Percentiles rank a stretch among this genome's conserved stretches.
These are phyloP conservation scores for Corvus hawaiiensis DNA, from an alignment of 2,113 vertebrate species.

Conservation along the genomic window DNA sequence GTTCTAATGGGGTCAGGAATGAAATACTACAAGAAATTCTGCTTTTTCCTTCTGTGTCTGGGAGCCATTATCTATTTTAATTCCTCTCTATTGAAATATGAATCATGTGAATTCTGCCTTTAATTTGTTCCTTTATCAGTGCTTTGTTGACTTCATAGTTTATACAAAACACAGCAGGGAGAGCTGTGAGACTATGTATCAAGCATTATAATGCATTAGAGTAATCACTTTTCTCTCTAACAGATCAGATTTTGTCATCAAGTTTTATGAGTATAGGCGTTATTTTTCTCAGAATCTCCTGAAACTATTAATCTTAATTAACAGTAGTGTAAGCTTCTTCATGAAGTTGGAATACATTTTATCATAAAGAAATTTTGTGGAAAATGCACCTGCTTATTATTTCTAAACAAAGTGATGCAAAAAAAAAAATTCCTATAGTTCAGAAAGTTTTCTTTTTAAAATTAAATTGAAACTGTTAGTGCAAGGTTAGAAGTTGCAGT, in stretches of 20 bases:
- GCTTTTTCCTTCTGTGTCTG: background rate
- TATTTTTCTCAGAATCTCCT: conserved; percentile 17
- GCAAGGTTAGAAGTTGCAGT: background rate
- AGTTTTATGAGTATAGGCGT: conserved; percentile 24
- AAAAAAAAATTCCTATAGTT: background rate
- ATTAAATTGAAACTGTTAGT: background rate
- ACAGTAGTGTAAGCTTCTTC: background rate
- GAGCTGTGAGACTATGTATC: background rate
- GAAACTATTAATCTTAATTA: conserved; percentile 43
- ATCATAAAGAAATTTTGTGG: background rate
- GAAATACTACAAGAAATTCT: background rate
- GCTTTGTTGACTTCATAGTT: conserved; percentile 26
- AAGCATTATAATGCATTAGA: conserved; percentile 1
- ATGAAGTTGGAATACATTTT: background rate
- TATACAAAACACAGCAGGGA: background rate
- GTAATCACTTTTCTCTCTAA: conserved; percentile 23
- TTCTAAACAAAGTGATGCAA: background rate
- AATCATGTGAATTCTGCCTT: conserved; percentile 4
- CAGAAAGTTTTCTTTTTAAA: background rate
- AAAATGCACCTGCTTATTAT: background rate
- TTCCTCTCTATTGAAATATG: conserved; percentile 30
- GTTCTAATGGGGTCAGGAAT: background rate
- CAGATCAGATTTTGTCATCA: conserved; percentile 27
- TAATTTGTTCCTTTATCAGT: conserved; percentile 37
- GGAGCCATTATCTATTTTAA: conserved; percentile 24